A percentile compares a stretch with the other conserved stretches of the same genome.
These are phyloP conservation scores for Amphipyra tragopoginis DNA, from an alignment of 2,888 invertebrate species.

Conservation along the genomic window DNA sequence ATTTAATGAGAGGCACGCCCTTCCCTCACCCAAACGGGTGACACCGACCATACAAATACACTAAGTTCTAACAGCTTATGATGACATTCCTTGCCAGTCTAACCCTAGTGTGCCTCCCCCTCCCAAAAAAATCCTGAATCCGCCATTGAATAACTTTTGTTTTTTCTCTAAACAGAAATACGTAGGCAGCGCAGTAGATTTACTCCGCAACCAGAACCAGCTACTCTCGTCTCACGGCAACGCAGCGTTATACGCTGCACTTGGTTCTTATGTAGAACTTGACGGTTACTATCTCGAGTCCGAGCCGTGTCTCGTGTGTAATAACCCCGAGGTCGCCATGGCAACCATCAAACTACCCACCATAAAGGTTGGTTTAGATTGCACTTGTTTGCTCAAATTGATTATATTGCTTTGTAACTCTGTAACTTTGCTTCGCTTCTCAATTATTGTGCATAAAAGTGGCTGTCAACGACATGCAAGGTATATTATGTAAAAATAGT, in stretches of 20 bases:
- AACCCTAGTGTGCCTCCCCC: no score
- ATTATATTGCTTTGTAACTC: no score
- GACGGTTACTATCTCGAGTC: constrained; percentile 99
- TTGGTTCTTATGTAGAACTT: constrained; percentile 98
- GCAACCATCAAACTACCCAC: constrained; percentile 97
- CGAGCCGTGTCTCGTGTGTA: constrained; percentile 99
- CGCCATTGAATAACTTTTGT: not conserved
- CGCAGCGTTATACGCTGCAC: constrained; percentile 96
- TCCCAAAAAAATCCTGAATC: no score
- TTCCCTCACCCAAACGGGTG: no score
- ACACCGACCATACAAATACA: no score
- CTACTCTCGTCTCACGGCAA: constrained; percentile 97
- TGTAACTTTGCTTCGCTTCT: no score
- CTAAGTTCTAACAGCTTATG: no score
- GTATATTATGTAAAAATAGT: no score
- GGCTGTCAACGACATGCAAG: no score
- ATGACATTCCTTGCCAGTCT: no score
- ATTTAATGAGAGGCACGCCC: no score
- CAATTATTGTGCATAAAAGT: no score
- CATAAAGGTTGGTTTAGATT: constrained; percentile 92
- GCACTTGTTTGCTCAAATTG: constrained; percentile 2
- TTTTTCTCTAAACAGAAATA: constrained; percentile 90
- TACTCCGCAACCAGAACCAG: constrained; percentile 96
- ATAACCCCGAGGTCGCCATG: constrained; percentile 98
- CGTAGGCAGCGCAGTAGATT: constrained; percentile 95